Evolutionary conservation across 2,797 vertebrate species (phyloP).

Genomic region (Sebastes kiyomatsui): DNA sequence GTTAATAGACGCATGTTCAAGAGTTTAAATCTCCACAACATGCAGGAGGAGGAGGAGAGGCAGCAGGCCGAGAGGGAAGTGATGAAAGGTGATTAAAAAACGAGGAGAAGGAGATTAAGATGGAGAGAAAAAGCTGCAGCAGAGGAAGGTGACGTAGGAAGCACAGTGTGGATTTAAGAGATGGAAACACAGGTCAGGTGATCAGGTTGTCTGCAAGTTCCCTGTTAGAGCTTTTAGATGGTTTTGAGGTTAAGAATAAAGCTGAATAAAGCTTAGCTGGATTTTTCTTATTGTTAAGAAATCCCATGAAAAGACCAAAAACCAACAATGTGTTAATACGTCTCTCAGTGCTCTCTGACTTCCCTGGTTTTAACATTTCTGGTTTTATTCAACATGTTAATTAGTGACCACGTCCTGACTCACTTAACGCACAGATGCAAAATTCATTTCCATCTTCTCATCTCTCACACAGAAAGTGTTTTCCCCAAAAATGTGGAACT

Average conservation of each 20-base stretch:
- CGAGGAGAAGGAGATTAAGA: conserved; percentile 39
- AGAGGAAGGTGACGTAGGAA: background rate
- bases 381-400: background rate
- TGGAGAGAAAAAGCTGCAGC: conserved; percentile 11
- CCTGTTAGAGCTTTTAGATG: background rate
- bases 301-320: background rate
- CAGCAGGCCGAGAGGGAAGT: conserved; percentile 15
- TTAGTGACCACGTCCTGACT: background rate
- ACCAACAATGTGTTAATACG: background rate
- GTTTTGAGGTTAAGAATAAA: background rate
- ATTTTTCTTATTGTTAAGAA: background rate
- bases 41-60: conserved; percentile 35
- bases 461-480: background rate
- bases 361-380: background rate
- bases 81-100: conserved; percentile 10
- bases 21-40: conserved; percentile 34
- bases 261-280: background rate
- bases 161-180: background rate
- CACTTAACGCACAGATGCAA: background rate
- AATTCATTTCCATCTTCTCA: background rate
- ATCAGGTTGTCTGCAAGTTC: conserved; percentile 41
- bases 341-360: background rate
- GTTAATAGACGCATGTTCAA: conserved; percentile 52
- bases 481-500: background rate
- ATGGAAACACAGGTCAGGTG: background rate